Evolutionary conservation across 1,140 invertebrate genomes (phyloP), one percentile per base, ranked within the genome.

Genomic region (Coelopa frigida): DNA sequence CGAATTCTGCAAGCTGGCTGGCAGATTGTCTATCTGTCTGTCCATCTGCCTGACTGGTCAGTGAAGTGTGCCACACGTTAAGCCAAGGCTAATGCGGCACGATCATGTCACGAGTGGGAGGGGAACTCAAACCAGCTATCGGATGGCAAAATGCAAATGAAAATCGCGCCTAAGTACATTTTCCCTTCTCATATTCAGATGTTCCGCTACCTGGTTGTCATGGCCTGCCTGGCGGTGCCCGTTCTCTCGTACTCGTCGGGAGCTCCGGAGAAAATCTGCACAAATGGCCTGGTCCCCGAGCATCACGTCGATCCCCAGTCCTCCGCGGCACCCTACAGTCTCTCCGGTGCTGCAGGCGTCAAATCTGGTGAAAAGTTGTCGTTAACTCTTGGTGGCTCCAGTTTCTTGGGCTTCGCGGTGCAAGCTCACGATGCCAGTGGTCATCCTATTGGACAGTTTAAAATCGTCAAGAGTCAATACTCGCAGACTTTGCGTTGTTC

Each of bases 371-470:
- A 63, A 17, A 61, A 53, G 26, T 14, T 67, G 26, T 52, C 39
- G 4, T 27, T 67, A 3, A 58, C 55, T 3, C 38, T 67, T 38
- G 57, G 53, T 5, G 62, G 62, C 15, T 57, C 48, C 27, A 46
- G 20, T 29, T 67, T 67, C 38, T 32, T 57, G 1, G 63, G 63
- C 21, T 67, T 67, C 33, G 53, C 61, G 10, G 55, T 67, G 35
- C 63, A 67, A 46, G 63, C 63, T 0, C 63, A 57, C 23, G 57
- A 67, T 42, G 53, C 58, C 5, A 58, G 61, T 36, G 56, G 64
- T 22, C 59, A 59, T 35, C 53, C 59, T 0, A 51, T 67, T 7
- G 63, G 63, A 15, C 22, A 52, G n/a, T 67, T 67, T 41, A 39
- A 56, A 11, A 52, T 59, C 7, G 49, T 63, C 6, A 60, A 67